These are phyloP conservation scores for Cherax quadricarinatus DNA, from an alignment of 1,140 invertebrate genomes.

Conservation along the genomic window DNA sequence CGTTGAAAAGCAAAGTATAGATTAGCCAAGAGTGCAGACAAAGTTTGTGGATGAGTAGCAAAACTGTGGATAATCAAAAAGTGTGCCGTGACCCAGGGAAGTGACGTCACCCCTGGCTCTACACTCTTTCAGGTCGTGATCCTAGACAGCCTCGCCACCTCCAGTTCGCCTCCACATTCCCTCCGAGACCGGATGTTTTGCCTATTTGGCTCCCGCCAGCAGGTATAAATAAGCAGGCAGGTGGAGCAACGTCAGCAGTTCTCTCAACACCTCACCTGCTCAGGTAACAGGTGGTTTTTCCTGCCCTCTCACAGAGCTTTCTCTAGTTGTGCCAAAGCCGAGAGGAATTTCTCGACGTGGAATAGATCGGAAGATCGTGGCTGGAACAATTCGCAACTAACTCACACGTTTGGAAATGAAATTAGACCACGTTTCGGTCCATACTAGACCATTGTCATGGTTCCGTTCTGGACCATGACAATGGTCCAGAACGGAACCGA, in stretches of 20 bases:
- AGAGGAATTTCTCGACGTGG: no score
- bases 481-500: no score
- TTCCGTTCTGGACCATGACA: no score
- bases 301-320: neutral
- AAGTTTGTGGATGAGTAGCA: no score
- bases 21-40: no score
- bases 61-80: neutral
- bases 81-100: neutral
- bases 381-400: no score
- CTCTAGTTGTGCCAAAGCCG: no score
- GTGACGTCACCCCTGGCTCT: neutral
- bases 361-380: no score
- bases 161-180: conserved; percentile 5
- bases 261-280: conserved; percentile 2
- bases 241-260: neutral
- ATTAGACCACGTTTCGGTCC: no score
- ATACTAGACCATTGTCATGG: no score
- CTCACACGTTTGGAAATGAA: no score
- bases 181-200: neutral
- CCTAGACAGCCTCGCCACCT: neutral
- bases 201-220: neutral
- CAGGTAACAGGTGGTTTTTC: neutral
- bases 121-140: neutral
- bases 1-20: no score
- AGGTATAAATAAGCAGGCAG: conserved; percentile 9